phyloP scores from a whole-genome alignment of 2,797 vertebrate genomes.

The Enteromius trimaculatus region DNA sequence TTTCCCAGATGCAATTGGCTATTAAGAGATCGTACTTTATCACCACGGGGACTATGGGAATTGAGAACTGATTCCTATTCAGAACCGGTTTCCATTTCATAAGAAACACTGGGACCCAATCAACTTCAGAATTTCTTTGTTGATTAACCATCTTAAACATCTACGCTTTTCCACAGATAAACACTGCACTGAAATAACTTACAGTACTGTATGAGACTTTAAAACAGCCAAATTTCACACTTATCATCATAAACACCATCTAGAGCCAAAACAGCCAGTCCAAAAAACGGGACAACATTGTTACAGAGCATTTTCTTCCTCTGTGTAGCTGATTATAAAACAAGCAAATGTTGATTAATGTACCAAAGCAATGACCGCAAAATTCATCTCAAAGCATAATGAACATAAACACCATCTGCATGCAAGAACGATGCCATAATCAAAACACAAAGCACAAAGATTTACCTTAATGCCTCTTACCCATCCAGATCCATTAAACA shows the following conservation, averaged over 20 bases:
- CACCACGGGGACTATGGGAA: constrained; percentile 42
- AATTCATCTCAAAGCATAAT: constrained; percentile 2
- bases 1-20: constrained; percentile 46
- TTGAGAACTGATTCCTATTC: constrained; percentile 51
- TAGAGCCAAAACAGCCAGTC: constrained; percentile 15
- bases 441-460: constrained; percentile 8
- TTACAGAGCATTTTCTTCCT: not conserved
- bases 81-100: not conserved
- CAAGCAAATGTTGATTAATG: not conserved
- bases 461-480: not conserved
- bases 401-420: constrained; percentile 12
- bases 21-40: constrained; percentile 52
- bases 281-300: not conserved
- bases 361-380: not conserved
- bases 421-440: not conserved
- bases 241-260: not conserved
- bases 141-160: not conserved
- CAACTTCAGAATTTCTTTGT: not conserved
- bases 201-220: not conserved
- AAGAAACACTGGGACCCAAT: constrained; percentile 4
- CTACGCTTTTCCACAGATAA: not conserved
- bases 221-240: not conserved
- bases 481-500: not conserved
- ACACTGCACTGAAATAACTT: not conserved
- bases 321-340: not conserved